Base-by-base conservation (phyloP, 2,888 invertebrate species). In the Linnaemya tessellans region DNA sequence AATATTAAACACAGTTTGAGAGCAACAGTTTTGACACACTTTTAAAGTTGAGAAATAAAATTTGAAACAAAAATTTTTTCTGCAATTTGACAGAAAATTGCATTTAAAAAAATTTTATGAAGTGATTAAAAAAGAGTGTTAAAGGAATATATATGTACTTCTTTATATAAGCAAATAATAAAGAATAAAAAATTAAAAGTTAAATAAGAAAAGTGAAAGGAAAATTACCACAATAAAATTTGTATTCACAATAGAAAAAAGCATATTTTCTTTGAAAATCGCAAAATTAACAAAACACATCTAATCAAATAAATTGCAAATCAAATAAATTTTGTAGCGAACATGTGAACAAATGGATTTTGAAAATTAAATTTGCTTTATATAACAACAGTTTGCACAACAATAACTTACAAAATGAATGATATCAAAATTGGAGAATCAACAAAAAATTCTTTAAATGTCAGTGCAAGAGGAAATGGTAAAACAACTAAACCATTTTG, bases 401-500 rank as follows among this genome's bases (percentile, higher is more conserved):
- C n/a, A 46, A 73, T 25, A 43, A 64, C 56, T 18, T 56, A 15
- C 46, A 85, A 77, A 68, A 87, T 87, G 87, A 88, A 80, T 83
- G 87, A 83, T 56, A 67, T 58, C 18, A 81, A 81, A 15, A 8
- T 62, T 60, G 68, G 22, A 22, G 73, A 83, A 43, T 77, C 54
- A 38, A 65, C 49, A 51, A 85, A 84, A 70, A 80, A 84, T 51
- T 38, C 54, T 4, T 62, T 74, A 49, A 80, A 62, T 73, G 65
- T 71, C 18, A 79, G 70, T 49, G 25, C 10, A 15, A 84, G 85
- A 35, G 62, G 54, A 60, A 60, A 64, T 46, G 22, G n/a, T 0
- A 86, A 85, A 38, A 75, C 83, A 20, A 88, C 81, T 54, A 89
- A 89, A 82, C 87, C 88, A 38, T 89, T 89, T 70, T 88, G 88